Evolutionary conservation across 2,888 invertebrate species (phyloP).

Genomic region (Bruchidius siliquastri): DNA sequence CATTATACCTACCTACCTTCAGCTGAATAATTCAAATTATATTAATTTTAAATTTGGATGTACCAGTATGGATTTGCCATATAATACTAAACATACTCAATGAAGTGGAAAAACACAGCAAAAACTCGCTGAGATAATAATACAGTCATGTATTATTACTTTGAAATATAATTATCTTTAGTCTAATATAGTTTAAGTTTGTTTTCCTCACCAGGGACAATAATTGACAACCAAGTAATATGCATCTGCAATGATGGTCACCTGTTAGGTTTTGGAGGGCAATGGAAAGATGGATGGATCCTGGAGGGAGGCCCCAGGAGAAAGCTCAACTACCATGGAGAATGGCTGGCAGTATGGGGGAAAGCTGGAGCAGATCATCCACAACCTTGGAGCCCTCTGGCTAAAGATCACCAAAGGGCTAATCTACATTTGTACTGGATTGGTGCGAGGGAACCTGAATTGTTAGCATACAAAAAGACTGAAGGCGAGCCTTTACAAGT

Average conservation of each 20-base stretch:
- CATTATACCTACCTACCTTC: no score
- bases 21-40: no score
- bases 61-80: no score
- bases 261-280: slow-evolving; percentile 44
- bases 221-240: slow-evolving; percentile 39
- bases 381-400: slow-evolving; percentile 87
- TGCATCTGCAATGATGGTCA: slow-evolving; percentile 44
- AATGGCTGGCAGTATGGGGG: slow-evolving; percentile 76
- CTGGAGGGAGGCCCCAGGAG: slow-evolving; percentile 47
- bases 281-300: slow-evolving; percentile 51
- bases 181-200: no score
- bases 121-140: no score
- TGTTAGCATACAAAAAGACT: slow-evolving; percentile 76
- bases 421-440: slow-evolving; percentile 75
- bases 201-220: slow-evolving; percentile 29
- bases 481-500: slow-evolving; percentile 86
- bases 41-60: no score
- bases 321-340: slow-evolving; percentile 39
- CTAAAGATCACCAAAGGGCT: slow-evolving; percentile 76
- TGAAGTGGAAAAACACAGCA: no score
- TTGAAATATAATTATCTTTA: no score
- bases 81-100: no score
- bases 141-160: no score
- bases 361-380: slow-evolving; percentile 78
- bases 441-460: slow-evolving; percentile 57